Evolutionary conservation across 37 sponge, comb jelly and placozoan genomes (phyloP).

Genomic region (Sycon ciliatum): DNA sequence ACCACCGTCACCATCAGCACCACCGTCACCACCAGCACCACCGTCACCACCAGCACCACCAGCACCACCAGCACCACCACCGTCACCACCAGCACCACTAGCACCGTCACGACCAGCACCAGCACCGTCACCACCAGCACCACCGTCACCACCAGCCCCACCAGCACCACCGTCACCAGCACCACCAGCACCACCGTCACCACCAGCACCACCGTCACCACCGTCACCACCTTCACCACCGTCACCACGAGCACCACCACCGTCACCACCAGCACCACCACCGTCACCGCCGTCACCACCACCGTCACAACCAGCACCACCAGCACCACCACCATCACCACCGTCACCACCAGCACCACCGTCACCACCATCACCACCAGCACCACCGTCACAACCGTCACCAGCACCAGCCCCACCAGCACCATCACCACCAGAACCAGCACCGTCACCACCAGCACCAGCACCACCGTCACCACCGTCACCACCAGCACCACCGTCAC

Average conservation of each 20-base stretch:
- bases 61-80: conserved; percentile 2
- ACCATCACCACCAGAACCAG: too few relatives aligned
- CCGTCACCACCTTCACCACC: too few relatives aligned
- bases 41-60: too few relatives aligned
- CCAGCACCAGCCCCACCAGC: too few relatives aligned
- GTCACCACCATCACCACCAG: conserved; percentile 11
- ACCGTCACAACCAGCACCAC: conserved; percentile 9
- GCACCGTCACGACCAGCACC: too few relatives aligned
- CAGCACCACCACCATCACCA: conserved; percentile 1
- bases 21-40: too few relatives aligned
- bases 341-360: conserved; percentile 1
- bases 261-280: conserved; percentile 11
- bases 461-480: not conserved
- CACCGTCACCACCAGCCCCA: too few relatives aligned
- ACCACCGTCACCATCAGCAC: conserved; percentile 23
- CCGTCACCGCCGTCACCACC: not conserved
- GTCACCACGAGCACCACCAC: too few relatives aligned
- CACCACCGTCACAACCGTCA: not conserved
- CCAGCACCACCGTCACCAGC: too few relatives aligned
- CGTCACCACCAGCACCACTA: too few relatives aligned
- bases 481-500: not conserved
- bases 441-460: not conserved
- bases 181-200: not conserved
- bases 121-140: too few relatives aligned
- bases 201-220: too few relatives aligned